phyloP scores from a whole-genome alignment of 2,113 vertebrate species.

The Pseudorasbora parva region DNA sequence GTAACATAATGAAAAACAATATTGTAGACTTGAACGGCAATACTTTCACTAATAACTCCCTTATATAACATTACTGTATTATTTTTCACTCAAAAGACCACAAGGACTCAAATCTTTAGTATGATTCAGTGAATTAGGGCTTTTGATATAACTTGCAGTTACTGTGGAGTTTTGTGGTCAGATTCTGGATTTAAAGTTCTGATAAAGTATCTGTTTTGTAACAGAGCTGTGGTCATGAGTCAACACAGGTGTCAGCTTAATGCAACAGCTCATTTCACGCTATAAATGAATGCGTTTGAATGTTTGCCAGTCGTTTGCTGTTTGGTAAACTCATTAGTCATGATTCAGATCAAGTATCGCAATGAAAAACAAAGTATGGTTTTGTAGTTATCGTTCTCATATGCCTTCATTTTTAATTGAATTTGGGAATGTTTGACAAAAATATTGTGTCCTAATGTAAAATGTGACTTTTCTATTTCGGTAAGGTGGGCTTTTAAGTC shows the following conservation, averaged over 20 bases:
- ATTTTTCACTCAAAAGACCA: background rate
- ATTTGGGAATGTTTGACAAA: background rate
- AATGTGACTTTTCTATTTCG: background rate
- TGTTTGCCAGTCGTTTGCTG: background rate
- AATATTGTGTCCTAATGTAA: no score
- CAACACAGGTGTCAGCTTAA: constrained; percentile 10
- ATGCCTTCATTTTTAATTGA: background rate
- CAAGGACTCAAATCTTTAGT: constrained; percentile 3
- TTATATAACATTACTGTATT: background rate
- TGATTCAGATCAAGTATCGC: background rate
- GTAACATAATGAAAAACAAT: background rate
- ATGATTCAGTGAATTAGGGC: background rate
- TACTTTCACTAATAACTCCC: background rate
- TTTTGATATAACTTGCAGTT: background rate
- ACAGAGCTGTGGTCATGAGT: constrained; percentile 1
- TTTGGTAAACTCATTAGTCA: constrained; percentile 4
- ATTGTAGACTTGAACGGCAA: background rate
- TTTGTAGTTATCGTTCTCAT: background rate
- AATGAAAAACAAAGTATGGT: no score
- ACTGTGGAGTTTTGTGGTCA: background rate
- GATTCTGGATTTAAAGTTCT: background rate
- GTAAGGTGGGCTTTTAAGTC: no score
- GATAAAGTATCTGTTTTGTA: constrained; percentile 17
- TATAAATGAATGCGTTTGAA: background rate
- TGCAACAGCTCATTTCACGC: background rate